phyloP scores from a whole-genome alignment of 2,888 invertebrate species.

The Embidobia sp. region DNA sequence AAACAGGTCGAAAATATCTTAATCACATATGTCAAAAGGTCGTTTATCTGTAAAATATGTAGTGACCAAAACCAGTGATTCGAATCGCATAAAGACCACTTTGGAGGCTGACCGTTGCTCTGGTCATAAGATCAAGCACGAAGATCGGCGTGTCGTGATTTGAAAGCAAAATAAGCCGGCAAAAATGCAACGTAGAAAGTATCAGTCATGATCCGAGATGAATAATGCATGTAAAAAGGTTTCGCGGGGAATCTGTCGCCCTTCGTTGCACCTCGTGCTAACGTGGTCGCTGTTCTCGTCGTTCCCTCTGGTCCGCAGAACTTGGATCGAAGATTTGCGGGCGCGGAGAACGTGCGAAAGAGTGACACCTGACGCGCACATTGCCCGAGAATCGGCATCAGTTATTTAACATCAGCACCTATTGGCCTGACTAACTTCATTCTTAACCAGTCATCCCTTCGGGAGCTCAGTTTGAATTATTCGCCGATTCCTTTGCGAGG shows the following conservation, averaged over 20 bases:
- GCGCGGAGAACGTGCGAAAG: slow-evolving; percentile 49
- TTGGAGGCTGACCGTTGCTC: slow-evolving; percentile 54
- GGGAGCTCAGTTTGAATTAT: slow-evolving; percentile 41
- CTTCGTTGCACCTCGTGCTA: slow-evolving; percentile 28
- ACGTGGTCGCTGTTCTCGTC: slow-evolving; percentile 45
- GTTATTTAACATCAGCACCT: slow-evolving; percentile 49
- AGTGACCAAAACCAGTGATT: slow-evolving; percentile 35
- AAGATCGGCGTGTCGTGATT: slow-evolving; percentile 69
- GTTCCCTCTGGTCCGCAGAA: slow-evolving; percentile 23
- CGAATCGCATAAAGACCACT: slow-evolving; percentile 30
- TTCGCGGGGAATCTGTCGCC: slow-evolving; percentile 62
- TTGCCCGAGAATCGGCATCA: slow-evolving; percentile 42
- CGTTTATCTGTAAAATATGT: slow-evolving; percentile 41
- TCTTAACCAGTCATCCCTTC: slow-evolving; percentile 34
- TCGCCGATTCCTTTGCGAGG: slow-evolving; percentile 14
- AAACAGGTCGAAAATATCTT: neutral
- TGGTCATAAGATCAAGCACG: slow-evolving; percentile 53
- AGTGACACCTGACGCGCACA: slow-evolving; percentile 54
- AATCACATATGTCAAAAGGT: neutral
- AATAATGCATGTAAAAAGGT: slow-evolving; percentile 76
- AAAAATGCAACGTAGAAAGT: slow-evolving; percentile 77
- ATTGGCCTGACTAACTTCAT: slow-evolving; percentile 40
- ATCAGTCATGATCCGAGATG: slow-evolving; percentile 78
- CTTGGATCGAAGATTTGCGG: slow-evolving; percentile 50
- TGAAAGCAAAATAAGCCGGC: slow-evolving; percentile 67